These are phyloP conservation scores for Euschistus heros DNA, from an alignment of 1,140 invertebrate genomes.

Conservation along the genomic window DNA sequence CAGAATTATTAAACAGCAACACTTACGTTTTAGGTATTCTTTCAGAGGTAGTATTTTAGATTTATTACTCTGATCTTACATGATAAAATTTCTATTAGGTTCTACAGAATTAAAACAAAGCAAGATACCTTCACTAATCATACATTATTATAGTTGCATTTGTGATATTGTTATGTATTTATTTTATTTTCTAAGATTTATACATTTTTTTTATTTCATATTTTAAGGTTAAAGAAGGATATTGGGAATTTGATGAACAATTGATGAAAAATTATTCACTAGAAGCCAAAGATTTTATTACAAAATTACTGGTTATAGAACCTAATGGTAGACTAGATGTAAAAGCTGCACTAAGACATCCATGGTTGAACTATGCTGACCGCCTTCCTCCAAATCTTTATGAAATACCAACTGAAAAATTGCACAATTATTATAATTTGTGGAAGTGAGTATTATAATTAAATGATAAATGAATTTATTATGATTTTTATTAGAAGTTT, in stretches of 20 bases:
- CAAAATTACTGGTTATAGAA: constrained; percentile 62
- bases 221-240: constrained; percentile 35
- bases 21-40: no score
- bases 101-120: no score
- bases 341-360: constrained; percentile 64
- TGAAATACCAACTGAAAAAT: constrained; percentile 50
- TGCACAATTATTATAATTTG: constrained; percentile 58
- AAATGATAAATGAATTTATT: background rate
- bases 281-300: constrained; percentile 80
- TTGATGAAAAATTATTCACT: constrained; percentile 59
- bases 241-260: constrained; percentile 50
- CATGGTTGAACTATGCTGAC: constrained; percentile 71
- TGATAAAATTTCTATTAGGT: no score
- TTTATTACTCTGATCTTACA: no score
- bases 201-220: constrained; percentile 34
- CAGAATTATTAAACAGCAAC: no score
- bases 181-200: constrained; percentile 33
- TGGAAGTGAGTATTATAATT: constrained; percentile 44
- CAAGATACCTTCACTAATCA: no score
- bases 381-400: constrained; percentile 49
- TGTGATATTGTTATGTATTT: background rate
- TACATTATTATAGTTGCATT: background rate
- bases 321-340: constrained; percentile 68
- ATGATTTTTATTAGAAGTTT: no score
- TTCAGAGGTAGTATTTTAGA: no score